These are phyloP conservation scores for Polia nebulosa DNA, from an alignment of 2,888 invertebrate species.

Conservation along the genomic window DNA sequence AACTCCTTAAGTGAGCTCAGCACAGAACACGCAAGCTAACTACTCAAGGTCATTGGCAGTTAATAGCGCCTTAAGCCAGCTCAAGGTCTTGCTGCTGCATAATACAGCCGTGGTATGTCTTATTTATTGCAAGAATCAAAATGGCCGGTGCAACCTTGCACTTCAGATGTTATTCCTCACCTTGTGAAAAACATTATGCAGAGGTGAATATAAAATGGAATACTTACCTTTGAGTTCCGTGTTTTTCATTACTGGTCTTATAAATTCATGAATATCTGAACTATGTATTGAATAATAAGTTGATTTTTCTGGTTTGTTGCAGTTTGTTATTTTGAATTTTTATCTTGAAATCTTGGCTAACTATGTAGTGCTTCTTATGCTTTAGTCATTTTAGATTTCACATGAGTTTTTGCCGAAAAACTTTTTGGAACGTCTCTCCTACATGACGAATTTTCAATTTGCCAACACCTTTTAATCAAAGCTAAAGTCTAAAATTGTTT, in stretches of 20 bases:
- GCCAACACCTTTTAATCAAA: too few species aligned
- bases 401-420: too few species aligned
- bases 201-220: constrained; percentile 18
- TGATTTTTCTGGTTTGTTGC: constrained; percentile 6
- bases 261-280: constrained; percentile 28
- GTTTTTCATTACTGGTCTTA: constrained; percentile 17
- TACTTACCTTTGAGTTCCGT: constrained; percentile 4
- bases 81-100: background rate
- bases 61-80: background rate
- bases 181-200: constrained; percentile 11
- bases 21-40: too few species aligned
- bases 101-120: background rate
- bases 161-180: constrained; percentile 8
- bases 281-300: constrained; percentile 25
- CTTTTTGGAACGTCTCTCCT: too few species aligned
- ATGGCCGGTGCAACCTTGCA: constrained; percentile 7
- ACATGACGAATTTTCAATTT: too few species aligned
- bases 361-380: too few species aligned
- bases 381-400: too few species aligned
- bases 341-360: background rate
- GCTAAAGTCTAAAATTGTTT: too few species aligned
- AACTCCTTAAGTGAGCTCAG: too few species aligned
- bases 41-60: too few species aligned
- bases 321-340: constrained; percentile 3
- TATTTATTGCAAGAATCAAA: background rate